Conservation (phyloP, 2,113 vertebrate genomes). For the Terrapene triunguis region DNA sequence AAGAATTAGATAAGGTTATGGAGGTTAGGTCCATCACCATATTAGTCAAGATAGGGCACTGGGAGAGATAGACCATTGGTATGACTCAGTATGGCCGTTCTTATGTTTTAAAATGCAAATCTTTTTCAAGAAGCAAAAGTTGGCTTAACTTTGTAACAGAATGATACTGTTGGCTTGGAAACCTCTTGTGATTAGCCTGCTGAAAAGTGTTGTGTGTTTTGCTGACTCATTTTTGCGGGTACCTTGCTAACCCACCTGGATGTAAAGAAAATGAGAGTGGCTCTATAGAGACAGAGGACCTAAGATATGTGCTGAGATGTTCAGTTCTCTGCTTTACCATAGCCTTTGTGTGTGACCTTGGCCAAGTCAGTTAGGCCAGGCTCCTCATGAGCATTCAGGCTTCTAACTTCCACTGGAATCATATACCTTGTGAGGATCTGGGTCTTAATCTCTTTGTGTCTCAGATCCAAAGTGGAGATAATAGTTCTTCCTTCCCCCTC, state of each 20-base stretch:
- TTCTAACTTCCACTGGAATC: neutral
- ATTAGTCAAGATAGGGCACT: too few relatives aligned
- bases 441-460: neutral
- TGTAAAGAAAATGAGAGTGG: neutral
- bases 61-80: too few relatives aligned
- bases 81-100: too few relatives aligned
- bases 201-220: neutral
- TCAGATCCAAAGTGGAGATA: neutral
- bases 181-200: neutral
- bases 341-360: neutral
- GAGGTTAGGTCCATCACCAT: too few relatives aligned
- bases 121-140: too few relatives aligned
- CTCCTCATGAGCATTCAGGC: neutral
- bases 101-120: too few relatives aligned
- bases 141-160: neutral
- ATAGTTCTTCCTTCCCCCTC: neutral
- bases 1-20: too few relatives aligned
- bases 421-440: neutral
- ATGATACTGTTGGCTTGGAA: neutral
- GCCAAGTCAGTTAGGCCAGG: neutral
- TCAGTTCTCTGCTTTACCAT: neutral
- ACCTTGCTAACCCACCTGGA: neutral
- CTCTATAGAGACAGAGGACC: neutral
- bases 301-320: neutral
- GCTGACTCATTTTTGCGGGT: conserved; percentile 16